A percentile compares a stretch with the other conserved stretches of the same genome.
phyloP scores from a whole-genome alignment of 2,888 invertebrate species.

The Acleris cristana region DNA sequence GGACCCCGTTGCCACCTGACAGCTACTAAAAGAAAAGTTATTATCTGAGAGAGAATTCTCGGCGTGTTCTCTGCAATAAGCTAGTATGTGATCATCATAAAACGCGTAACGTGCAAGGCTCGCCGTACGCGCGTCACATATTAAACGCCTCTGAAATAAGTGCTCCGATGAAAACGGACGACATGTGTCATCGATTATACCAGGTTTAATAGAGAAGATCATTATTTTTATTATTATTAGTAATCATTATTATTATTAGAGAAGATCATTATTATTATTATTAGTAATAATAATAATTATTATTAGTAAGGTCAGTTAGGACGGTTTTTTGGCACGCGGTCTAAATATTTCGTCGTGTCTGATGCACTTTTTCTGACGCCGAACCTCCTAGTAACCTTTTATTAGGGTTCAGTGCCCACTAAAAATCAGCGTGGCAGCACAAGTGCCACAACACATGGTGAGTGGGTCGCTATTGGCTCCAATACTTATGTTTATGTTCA shows the following conservation, averaged over 20 bases:
- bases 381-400: too few species aligned
- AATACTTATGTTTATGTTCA: too few species aligned
- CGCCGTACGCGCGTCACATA: constrained; percentile 36
- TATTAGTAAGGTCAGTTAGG: constrained; percentile 3
- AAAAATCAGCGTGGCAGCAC: too few species aligned
- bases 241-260: too few species aligned
- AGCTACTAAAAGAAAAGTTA: background rate
- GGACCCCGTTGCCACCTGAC: background rate
- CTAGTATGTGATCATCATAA: constrained; percentile 39
- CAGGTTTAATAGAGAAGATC: constrained; percentile 10
- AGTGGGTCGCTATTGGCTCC: too few species aligned
- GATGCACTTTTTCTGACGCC: too few species aligned
- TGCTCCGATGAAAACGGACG: constrained; percentile 28
- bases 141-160: constrained; percentile 33
- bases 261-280: too few species aligned
- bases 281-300: too few species aligned
- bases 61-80: constrained; percentile 20
- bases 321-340: background rate
- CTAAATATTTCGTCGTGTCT: too few species aligned
- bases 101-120: constrained; percentile 35
- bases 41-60: constrained; percentile 4
- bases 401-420: too few species aligned
- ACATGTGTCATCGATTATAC: constrained; percentile 26
- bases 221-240: too few species aligned
- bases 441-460: too few species aligned